Evolutionary conservation across 2,113 vertebrate genomes (phyloP).

Genomic region (Neogobius melanostomus): DNA sequence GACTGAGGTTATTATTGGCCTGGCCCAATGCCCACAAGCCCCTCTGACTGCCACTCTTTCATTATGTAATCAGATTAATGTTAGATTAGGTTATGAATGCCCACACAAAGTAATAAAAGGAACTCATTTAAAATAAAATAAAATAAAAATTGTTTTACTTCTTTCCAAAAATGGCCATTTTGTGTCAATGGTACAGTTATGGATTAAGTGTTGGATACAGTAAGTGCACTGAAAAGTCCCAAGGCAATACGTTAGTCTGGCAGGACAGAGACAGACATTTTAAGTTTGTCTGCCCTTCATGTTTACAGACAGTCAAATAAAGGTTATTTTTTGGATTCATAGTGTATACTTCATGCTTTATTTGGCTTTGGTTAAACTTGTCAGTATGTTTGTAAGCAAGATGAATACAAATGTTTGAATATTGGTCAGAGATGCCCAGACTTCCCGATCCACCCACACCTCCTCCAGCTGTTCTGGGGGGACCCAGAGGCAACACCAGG

Average conservation of each 20-base stretch:
- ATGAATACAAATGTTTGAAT: no score
- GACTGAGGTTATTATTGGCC: conserved; percentile 66
- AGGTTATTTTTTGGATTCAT: no score
- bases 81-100: conserved; percentile 8
- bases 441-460: no score
- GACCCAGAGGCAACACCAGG: no score
- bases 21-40: conserved; percentile 45
- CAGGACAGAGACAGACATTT: not conserved
- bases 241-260: conserved; percentile 26
- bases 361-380: no score
- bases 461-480: no score
- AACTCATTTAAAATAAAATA: not conserved
- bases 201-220: not conserved
- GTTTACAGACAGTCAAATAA: not conserved
- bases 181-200: not conserved
- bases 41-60: conserved; percentile 49
- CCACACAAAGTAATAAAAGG: not conserved
- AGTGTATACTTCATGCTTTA: no score
- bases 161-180: not conserved
- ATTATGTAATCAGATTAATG: conserved; percentile 50
- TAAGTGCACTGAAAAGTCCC: conserved; percentile 21
- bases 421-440: no score
- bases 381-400: no score
- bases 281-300: not conserved
- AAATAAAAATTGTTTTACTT: not conserved